Conservation (phyloP, 2,888 invertebrate species). For the Megalurothrips usitatus region DNA sequence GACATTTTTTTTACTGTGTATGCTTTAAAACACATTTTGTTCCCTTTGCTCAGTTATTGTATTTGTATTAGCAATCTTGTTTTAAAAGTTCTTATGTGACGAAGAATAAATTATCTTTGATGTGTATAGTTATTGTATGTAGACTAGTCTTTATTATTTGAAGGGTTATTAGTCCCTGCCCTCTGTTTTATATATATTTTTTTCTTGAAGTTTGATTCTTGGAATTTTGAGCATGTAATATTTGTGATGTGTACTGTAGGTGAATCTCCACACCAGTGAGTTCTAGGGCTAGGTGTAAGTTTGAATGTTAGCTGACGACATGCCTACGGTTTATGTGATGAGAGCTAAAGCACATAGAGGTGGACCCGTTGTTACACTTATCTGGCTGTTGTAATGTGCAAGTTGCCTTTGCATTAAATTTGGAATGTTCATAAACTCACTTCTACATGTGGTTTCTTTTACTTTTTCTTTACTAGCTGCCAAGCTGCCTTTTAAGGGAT, state of each 20-base stretch:
- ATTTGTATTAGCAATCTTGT: not conserved
- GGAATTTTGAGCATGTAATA: not conserved
- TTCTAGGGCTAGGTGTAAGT: not conserved
- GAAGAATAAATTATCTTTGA: not conserved
- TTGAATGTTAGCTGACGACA: not conserved
- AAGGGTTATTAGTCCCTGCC: not conserved
- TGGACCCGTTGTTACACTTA: no score
- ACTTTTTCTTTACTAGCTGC: no score
- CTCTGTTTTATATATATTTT: constrained; percentile 6
- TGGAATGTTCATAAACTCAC: no score
- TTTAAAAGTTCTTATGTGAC: constrained; percentile 24
- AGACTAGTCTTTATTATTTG: constrained; percentile 27
- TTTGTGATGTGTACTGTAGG: not conserved
- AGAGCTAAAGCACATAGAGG: no score
- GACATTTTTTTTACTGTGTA: not conserved
- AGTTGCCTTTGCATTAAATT: no score
- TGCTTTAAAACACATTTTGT: constrained; percentile 17
- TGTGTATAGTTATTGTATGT: constrained; percentile 12
- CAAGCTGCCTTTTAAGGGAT: no score
- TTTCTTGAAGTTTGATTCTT: not conserved
- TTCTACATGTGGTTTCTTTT: no score
- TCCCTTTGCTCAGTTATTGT: constrained; percentile 3
- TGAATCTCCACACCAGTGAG: constrained; percentile 19
- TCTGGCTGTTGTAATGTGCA: no score
- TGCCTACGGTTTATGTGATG: not conserved